Base-by-base conservation (phyloP, 2,888 invertebrate genomes). In the Pristionchus japonicus region DNA sequence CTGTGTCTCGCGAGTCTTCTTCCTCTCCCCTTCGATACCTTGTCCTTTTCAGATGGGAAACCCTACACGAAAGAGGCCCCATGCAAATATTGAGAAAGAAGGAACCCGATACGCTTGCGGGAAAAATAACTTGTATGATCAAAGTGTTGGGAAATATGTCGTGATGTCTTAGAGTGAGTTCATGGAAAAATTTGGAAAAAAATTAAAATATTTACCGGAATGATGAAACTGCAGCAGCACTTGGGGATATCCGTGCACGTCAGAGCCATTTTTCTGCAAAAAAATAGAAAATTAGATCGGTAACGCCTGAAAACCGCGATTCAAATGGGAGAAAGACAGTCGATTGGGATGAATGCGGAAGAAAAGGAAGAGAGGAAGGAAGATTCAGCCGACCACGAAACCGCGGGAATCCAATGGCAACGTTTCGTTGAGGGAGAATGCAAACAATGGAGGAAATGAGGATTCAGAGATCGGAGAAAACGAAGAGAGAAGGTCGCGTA, bases 231-330 rank as follows among this genome's bases (percentile, higher is more conserved):
- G 77, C 91, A 91, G 87, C 89, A 88, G 89, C 91, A 90, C 49
- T 91, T 90, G 52, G 91, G 91, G 61, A 90, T 91, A 82, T 92
- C 92, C 13, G 91, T 89, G 88, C 91, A 90, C 57, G 92, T 92
- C 74, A 92, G 88, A 57, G 92, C 89, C 92, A 92, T 92, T 23
- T 7, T 3, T 31, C 70, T 74, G 70, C 11, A 80, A 49, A 27
- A 49, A n/a, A 80, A 17, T 17, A 47, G 1, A 80, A 80, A 20
- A 47, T n/a, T n/a, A n/a, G n/a, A n/a, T n/a, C n/a, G n/a, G n/a
- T n/a, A n/a, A n/a, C n/a, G n/a, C n/a, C n/a, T n/a, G n/a, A n/a
- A 43, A 43, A 9, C 11, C 1, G 49, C 1, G 31, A 49, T 80
- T 49, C 3, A 47, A 31, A 49, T 1, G 0, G 27, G 37, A 47